Evolutionary conservation across 2,888 invertebrate species (phyloP).

Genomic region (Melikaiella ostensackeni): DNA sequence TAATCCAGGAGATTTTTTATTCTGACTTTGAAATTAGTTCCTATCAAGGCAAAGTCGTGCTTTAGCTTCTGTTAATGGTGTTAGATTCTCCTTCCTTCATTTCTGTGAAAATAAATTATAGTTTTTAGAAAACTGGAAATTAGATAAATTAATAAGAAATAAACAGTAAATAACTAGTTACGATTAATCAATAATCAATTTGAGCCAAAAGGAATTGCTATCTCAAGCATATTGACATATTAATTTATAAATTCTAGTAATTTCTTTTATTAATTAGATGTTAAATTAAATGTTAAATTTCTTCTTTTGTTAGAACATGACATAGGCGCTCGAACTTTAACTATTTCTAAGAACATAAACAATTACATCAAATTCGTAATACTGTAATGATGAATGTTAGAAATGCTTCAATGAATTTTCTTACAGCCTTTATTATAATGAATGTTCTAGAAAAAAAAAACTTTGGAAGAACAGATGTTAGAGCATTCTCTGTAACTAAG

Average conservation of each 20-base stretch:
- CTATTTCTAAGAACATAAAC: too few species aligned
- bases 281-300: too few species aligned
- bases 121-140: neutral
- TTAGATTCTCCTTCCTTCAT: neutral
- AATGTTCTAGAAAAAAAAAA: neutral
- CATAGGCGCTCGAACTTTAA: too few species aligned
- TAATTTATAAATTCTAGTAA: too few species aligned
- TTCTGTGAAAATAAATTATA: neutral
- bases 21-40: constrained; percentile 25
- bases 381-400: neutral
- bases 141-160: too few species aligned
- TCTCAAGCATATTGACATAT: too few species aligned
- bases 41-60: neutral
- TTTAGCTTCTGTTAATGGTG: neutral
- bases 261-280: too few species aligned
- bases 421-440: neutral
- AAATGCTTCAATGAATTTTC: neutral
- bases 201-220: too few species aligned
- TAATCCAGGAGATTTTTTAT: neutral
- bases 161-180: too few species aligned
- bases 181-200: too few species aligned
- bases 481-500: neutral
- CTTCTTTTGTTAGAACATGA: too few species aligned
- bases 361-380: neutral
- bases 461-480: neutral